Percentiles rank a stretch among this genome's conserved stretches.
phyloP scores from a whole-genome alignment of 2,888 invertebrate genomes.

The Oscheius sp. region DNA sequence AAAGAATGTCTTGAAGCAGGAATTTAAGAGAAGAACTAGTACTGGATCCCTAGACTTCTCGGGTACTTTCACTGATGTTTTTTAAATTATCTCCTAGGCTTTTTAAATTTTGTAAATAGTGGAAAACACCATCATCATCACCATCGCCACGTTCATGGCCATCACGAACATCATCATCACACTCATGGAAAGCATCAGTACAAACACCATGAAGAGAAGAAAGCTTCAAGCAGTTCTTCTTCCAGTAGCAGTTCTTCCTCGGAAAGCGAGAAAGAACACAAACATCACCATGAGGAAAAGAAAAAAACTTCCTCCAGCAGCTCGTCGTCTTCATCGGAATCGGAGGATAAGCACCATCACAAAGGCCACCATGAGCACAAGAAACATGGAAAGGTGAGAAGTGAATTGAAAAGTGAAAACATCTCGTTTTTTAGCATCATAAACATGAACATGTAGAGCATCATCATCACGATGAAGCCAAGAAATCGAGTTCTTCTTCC shows the following conservation, averaged over 20 bases:
- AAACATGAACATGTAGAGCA: constrained; percentile 12
- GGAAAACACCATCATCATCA: constrained; percentile 18
- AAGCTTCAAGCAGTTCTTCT: constrained; percentile 5
- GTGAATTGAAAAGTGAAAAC: neutral
- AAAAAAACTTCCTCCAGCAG: constrained; percentile 10
- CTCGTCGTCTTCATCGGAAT: constrained; percentile 19
- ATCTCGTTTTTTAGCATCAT: constrained; percentile 9
- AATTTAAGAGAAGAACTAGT: constrained; percentile 18
- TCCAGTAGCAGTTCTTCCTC: constrained; percentile 8
- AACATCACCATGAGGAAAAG: neutral
- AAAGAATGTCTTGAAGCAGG: constrained; percentile 24
- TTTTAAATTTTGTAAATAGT: constrained; percentile 14
- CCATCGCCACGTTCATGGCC: neutral
- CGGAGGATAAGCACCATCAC: constrained; percentile 10
- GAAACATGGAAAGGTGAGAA: constrained; percentile 15
- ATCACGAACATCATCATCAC: neutral
- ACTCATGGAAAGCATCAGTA: constrained; percentile 28
- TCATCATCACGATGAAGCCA: constrained; percentile 15
- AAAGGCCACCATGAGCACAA: constrained; percentile 9
- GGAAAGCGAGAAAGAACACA: constrained; percentile 5
- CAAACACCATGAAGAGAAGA: constrained; percentile 25
- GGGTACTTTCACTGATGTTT: neutral
- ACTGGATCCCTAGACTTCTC: constrained; percentile 25
- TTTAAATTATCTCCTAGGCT: neutral
- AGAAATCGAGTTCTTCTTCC: constrained; percentile 8